These are phyloP conservation scores for Odontesthes bonariensis DNA, from an alignment of 2,113 vertebrate species.

Conservation along the genomic window DNA sequence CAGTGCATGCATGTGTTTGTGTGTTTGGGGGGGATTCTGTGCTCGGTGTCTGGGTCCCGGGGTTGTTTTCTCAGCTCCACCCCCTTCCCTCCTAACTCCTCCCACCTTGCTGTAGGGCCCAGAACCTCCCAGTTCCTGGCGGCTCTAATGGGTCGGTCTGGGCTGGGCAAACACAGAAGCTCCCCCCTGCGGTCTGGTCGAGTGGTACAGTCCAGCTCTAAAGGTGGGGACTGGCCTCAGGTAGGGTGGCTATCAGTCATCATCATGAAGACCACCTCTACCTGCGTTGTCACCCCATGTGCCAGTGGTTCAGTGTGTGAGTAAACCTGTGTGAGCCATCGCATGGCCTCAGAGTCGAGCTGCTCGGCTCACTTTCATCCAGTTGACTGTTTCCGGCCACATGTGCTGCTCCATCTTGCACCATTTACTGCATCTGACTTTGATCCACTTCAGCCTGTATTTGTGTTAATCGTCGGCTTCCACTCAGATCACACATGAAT, in stretches of 20 bases:
- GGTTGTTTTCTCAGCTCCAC: conserved; percentile 62
- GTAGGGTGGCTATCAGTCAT: conserved; percentile 81
- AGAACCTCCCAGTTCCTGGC: conserved; percentile 80
- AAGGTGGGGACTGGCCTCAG: conserved; percentile 83
- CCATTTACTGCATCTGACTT: conserved; percentile 54
- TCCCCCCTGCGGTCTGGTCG: conserved; percentile 78
- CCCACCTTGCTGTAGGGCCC: conserved; percentile 75
- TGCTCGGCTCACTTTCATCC: conserved; percentile 45
- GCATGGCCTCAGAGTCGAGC: conserved; percentile 56
- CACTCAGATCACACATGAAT: conserved; percentile 50
- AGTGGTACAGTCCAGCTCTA: conserved; percentile 77
- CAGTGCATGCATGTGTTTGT: conserved; percentile 52
- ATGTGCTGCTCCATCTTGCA: conserved; percentile 47
- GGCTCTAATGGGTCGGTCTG: conserved; percentile 82
- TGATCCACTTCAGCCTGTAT: conserved; percentile 20
- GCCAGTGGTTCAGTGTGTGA: conserved; percentile 54
- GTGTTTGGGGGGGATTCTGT: conserved; percentile 47
- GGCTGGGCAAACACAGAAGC: conserved; percentile 78
- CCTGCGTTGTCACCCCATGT: conserved; percentile 70
- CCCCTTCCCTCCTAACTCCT: conserved; percentile 60
- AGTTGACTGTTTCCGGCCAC: conserved; percentile 40
- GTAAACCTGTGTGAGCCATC: conserved; percentile 56
- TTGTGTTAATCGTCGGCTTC: conserved; percentile 18
- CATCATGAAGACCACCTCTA: conserved; percentile 78
- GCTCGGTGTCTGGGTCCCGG: conserved; percentile 50